Base-by-base conservation (phyloP, 2,797 vertebrate genomes). In the Sebastes paucispinis region DNA sequence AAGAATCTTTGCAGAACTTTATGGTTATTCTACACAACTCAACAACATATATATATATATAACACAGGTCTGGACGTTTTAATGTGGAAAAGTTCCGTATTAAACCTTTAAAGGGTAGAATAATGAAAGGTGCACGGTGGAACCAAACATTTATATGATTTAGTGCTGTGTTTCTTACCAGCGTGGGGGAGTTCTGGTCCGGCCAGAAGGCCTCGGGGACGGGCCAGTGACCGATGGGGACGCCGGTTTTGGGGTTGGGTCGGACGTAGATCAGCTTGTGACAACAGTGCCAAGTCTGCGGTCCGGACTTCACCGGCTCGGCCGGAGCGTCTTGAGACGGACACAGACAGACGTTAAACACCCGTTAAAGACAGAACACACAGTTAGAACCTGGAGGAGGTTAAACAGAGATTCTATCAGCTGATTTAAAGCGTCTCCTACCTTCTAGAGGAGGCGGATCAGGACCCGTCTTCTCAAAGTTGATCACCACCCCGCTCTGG, bases 201-300 rank as follows among this genome's bases (percentile, higher is more conserved):
- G 98, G 98, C 98, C 98, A 99, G 92, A 99, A 99, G 83, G 97
- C 97, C 88, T 99, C 98, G 1, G 98, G 98, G 88, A 99, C 96
- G 77, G 98, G 98, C 98, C 98, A 99, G 52, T 99, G 98, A 57
- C 98, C 98, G 79, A 99, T 97, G 90, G 98, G 98, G 91, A 99
- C 97, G 1, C 98, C 98, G 0, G 97, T 98, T 95, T 99, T 99
- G 60, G 98, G 97, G 90, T 99, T 99, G 75, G 98, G 97, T 54
- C 98, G 94, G 8, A 99, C 98, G 13, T 99, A 99, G 91, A 99
- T 99, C 83, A 99, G 97, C 86, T 99, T 99, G 96, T 99, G 98
- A 93, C 98, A 99, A 85, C 97, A 98, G 79, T 97, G 96, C 97
- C 97, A 98, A 50, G 96, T 94, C 58, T 97, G 96, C 1, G 83